Evolutionary conservation across 2,797 vertebrate genomes (phyloP), one percentile per base, ranked within the genome.

Genomic region (Vultur gryphus): DNA sequence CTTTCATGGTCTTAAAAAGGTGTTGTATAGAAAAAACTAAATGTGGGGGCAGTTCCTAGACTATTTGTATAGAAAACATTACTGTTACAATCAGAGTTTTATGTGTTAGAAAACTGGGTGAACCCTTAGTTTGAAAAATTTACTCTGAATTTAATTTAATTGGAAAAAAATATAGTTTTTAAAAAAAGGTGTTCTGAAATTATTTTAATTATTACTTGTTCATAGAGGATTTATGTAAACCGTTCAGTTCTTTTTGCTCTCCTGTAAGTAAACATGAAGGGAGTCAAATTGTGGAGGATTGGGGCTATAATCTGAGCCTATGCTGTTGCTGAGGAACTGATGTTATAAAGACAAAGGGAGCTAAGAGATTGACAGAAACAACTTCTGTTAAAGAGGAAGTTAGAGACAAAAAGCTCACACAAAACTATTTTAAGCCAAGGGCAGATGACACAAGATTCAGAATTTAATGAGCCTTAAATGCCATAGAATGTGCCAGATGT

Each of bases 381-480:
- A 89, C 92, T 94, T 97, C 92, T 96, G 49, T 90, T 92, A 90
- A 96, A 97, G 85, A 93, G 84, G 69, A 96, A 94, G 72, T 80
- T 85, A 90, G 93, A 95, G 95, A 96, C 91, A 97, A 98, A 97
- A 98, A 95, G 71, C 75, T 94, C 49, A 39, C 5, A 3, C 29
- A 72, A 79, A 97, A 97, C 89, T 97, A 94, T 98, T 98, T 97
- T 96, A 97, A 98, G 96, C 84, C 71, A 62, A 93, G 93, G 95
- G 95, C 95, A 98, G 95, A 95, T 98, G 97, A 98, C 96, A 96
- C 5, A 57, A 87, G 95, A 97, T 82, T 97, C 95, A 97, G 97
- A 97, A 98, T 98, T 98, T 97, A 98, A 98, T 98, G 97, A 98
- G 95, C 96, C 97, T 98, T 98, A 98, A 98, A 98, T 98, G 97